Evolutionary conservation across 2,113 vertebrate species (phyloP).

Genomic region (Rutilus rutilus): DNA sequence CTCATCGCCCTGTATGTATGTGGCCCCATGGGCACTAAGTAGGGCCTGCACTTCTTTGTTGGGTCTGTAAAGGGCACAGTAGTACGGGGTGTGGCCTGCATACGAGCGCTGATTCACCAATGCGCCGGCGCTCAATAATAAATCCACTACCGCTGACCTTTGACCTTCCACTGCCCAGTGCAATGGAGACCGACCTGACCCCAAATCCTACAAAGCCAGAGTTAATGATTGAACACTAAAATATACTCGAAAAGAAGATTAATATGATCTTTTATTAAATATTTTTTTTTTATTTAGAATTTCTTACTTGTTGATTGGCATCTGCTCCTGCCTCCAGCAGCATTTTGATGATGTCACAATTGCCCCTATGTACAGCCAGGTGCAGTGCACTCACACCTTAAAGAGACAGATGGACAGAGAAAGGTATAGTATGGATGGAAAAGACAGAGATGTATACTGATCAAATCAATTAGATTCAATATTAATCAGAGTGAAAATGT

Average conservation of each 20-base stretch:
- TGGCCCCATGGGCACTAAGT: conserved; percentile 72
- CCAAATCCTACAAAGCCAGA: conserved; percentile 71
- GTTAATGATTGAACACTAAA: neutral
- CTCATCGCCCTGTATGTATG: conserved; percentile 54
- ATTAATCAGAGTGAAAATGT: neutral
- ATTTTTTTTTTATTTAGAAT: too few relatives aligned
- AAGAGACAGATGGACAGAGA: neutral
- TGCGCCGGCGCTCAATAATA: conserved; percentile 69
- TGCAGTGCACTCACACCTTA: conserved; percentile 75
- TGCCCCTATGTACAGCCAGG: conserved; percentile 71
- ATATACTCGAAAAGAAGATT: neutral
- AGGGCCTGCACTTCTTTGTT: conserved; percentile 65
- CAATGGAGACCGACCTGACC: conserved; percentile 78
- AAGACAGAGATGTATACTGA: neutral
- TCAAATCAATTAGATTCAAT: neutral
- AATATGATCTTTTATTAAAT: neutral
- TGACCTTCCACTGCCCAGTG: conserved; percentile 81
- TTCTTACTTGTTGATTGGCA: conserved; percentile 75
- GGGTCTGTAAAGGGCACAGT: conserved; percentile 74
- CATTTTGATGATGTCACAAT: conserved; percentile 70
- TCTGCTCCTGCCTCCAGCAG: conserved; percentile 73
- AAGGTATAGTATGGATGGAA: neutral
- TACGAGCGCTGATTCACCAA: conserved; percentile 72
- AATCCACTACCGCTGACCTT: conserved; percentile 66
- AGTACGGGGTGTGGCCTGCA: conserved; percentile 75